phyloP scores from a whole-genome alignment of 2,797 vertebrate genomes.

The Coreius guichenoti region DNA sequence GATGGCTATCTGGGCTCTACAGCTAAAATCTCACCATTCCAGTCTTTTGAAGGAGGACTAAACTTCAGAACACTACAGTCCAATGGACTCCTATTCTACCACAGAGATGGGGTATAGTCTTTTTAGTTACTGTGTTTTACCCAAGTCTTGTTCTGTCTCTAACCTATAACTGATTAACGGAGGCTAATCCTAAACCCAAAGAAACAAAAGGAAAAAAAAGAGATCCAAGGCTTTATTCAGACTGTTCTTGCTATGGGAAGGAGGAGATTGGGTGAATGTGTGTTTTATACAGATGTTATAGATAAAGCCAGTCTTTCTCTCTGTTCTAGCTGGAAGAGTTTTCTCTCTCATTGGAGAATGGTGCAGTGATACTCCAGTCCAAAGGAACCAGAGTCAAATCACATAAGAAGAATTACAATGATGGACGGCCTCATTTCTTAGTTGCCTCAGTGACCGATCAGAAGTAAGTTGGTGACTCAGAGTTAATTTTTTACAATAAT shows the following conservation, averaged over 20 bases:
- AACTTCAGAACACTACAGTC: conserved; percentile 90
- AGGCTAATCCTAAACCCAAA: background rate
- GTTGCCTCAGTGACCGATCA: conserved; percentile 83
- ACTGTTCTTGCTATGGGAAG: background rate
- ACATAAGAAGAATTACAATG: conserved; percentile 85
- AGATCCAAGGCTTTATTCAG: background rate
- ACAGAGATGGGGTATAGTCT: conserved; percentile 81
- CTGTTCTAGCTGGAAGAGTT: conserved; percentile 85
- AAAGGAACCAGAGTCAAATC: conserved; percentile 87
- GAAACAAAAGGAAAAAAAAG: background rate
- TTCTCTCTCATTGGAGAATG: conserved; percentile 90
- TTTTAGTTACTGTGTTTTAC: background rate
- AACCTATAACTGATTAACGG: background rate
- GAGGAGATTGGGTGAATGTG: background rate
- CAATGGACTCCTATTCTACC: conserved; percentile 89
- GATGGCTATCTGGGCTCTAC: conserved; percentile 88
- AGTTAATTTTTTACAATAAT: background rate
- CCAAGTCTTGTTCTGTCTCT: conserved; percentile 1
- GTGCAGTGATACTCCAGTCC: conserved; percentile 86
- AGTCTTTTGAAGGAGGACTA: conserved; percentile 91
- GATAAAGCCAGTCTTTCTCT: background rate
- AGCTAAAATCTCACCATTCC: conserved; percentile 87
- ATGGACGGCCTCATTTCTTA: conserved; percentile 90
- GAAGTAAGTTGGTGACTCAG: conserved; percentile 77
- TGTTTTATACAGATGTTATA: background rate